Conservation (phyloP, 2,888 invertebrate species). For the Thumatha senex region DNA sequence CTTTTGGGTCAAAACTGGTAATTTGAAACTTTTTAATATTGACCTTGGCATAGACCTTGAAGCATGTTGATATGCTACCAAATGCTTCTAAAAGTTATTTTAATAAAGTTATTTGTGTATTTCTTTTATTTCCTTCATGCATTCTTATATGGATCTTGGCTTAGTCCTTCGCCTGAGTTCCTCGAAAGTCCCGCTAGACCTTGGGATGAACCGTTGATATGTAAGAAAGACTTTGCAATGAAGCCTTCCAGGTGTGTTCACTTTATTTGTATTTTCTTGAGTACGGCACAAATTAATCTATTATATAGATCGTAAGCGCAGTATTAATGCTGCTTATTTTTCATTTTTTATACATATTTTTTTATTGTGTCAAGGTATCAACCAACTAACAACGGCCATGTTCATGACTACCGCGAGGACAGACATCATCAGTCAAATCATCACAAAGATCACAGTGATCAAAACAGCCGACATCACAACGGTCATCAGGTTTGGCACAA, state of each 20-base stretch:
- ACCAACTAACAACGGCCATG: conserved; percentile 41
- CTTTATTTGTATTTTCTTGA: not conserved
- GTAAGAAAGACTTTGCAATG: conserved; percentile 58
- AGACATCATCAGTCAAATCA: conserved; percentile 49
- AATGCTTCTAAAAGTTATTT: too few species aligned
- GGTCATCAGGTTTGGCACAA: conserved; percentile 52
- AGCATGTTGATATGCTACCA: too few species aligned
- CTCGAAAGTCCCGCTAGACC: conserved; percentile 81
- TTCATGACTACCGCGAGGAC: conserved; percentile 42
- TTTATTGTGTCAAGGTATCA: conserved; percentile 39
- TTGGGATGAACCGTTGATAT: conserved; percentile 83
- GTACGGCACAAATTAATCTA: too few species aligned
- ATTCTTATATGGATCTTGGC: conserved; percentile 31
- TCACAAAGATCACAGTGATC: not conserved
- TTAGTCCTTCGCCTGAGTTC: conserved; percentile 80
- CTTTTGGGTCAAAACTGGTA: too few species aligned
- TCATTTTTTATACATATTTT: not conserved
- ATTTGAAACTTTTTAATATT: too few species aligned
- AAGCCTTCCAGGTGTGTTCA: conserved; percentile 52
- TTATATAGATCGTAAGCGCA: too few species aligned
- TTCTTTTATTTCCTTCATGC: conserved; percentile 24
- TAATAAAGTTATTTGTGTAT: too few species aligned
- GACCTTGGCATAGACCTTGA: too few species aligned
- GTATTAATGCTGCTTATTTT: too few species aligned
- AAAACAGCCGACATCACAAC: conserved; percentile 33